Conservation (phyloP, 1,140 invertebrate species). For the Dryas iulia region DNA sequence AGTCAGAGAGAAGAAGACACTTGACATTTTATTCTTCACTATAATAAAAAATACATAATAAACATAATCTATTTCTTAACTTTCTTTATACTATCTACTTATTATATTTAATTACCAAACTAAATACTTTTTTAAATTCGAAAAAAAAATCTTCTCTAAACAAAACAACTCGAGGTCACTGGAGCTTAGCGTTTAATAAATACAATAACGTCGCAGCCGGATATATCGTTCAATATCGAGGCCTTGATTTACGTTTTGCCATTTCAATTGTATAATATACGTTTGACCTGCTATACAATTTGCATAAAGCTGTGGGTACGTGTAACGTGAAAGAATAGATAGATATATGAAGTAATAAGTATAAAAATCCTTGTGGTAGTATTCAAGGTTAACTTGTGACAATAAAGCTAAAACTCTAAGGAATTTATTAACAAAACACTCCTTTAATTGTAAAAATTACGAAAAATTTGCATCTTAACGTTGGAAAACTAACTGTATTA, state of each 20-base stretch:
- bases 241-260: slow-evolving; percentile 31
- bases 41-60: too few species aligned
- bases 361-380: neutral
- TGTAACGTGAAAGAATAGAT: slow-evolving; percentile 8
- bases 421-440: too few species aligned
- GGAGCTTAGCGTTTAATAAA: neutral
- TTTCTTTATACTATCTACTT: too few species aligned
- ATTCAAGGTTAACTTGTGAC: neutral
- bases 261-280: slow-evolving; percentile 23
- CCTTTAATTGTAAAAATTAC: too few species aligned
- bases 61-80: too few species aligned
- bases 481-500: too few species aligned
- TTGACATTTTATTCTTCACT: too few species aligned
- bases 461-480: too few species aligned
- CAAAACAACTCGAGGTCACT: neutral
- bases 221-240: slow-evolving; percentile 30
- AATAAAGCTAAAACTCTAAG: too few species aligned
- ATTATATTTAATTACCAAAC: too few species aligned
- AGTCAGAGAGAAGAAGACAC: too few species aligned
- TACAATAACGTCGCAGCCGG: slow-evolving; percentile 25
- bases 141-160: slow-evolving; percentile 10
- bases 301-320: slow-evolving; percentile 12
- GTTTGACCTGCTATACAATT: slow-evolving; percentile 21
- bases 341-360: neutral
- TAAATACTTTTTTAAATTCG: too few species aligned